Conservation (phyloP, 2,888 invertebrate species). For the Flexamia atlantica region DNA sequence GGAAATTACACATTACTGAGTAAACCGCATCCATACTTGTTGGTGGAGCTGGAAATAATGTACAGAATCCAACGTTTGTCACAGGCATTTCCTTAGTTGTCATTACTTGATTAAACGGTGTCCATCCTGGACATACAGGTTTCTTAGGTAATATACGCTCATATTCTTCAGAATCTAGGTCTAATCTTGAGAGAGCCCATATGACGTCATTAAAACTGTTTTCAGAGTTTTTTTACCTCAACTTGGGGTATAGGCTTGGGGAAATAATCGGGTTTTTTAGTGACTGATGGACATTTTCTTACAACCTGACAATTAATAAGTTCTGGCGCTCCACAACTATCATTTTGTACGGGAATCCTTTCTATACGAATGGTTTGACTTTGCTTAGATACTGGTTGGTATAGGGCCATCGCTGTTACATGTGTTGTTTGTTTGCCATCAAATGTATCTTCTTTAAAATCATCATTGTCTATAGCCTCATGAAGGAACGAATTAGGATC, state of each 20-base stretch:
- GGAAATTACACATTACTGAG: not conserved
- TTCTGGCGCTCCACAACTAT: too few relatives aligned
- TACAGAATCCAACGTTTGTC: slow-evolving; percentile 12
- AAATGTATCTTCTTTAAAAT: slow-evolving; percentile 18
- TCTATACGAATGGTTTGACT: not conserved
- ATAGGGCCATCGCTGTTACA: slow-evolving; percentile 32
- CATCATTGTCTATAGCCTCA: slow-evolving; percentile 14
- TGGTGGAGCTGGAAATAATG: not conserved
- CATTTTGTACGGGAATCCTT: too few relatives aligned
- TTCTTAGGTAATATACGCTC: not conserved
- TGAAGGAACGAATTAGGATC: slow-evolving; percentile 4
- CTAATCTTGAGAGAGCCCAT: slow-evolving; percentile 13
- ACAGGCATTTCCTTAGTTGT: slow-evolving; percentile 3
- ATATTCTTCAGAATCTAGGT: not conserved
- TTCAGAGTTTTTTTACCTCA: not conserved
- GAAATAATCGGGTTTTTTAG: slow-evolving; percentile 5
- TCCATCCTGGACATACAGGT: slow-evolving; percentile 41
- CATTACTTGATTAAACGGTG: slow-evolving; percentile 6
- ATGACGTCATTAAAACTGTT: not conserved
- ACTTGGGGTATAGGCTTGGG: not conserved
- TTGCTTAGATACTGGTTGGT: slow-evolving; percentile 7
- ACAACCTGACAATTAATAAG: slow-evolving; percentile 6
- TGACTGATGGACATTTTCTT: slow-evolving; percentile 8
- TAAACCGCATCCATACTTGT: not conserved
- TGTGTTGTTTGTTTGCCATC: slow-evolving; percentile 24